Evolutionary conservation across 35 echinoderm and acorn worm species (phyloP), one percentile per base, ranked within the genome.

Genomic region (Acanthaster planci): DNA sequence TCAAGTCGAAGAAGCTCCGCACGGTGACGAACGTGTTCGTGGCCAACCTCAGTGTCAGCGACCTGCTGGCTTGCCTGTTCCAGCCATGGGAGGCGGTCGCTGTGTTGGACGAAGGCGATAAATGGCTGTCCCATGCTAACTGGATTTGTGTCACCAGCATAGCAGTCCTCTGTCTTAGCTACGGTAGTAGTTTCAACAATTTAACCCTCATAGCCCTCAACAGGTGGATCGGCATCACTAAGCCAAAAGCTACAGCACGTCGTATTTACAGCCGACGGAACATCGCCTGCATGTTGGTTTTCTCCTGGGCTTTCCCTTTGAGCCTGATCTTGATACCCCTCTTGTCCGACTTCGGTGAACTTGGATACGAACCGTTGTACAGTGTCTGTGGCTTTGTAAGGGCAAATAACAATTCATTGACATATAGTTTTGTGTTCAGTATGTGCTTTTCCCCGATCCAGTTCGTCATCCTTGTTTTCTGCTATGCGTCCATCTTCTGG

Each of bases 201-300:
- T 78, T 90, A 35, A 53, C 82, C 35, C n/a, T 84, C 15, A 90
- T 90, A 37, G 88, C 88, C 16, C 40, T 90, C 34, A 90, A 84
- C 51, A 12, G 77, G 21, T 51, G 37, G 77, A 38, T 79, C 18
- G 64, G 64, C 10, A 72, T 72, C 18, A 72, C 64, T 34, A 72
- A 72, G 23, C 30, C 64, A 38, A 80, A 17, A 88, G 52, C 17
- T 0, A 34, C 64, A 14, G 23, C 26, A 1, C 42, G 42, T 47
- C 42, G 42, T 12, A 47, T 47, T 12, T 47, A 47, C 42, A 47
- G 4, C 42, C 42, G 42, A 4, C 42, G 42, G 42, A 47, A 47
- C 42, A 47, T 47, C 42, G 42, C 42, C 42, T 47, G 4, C 42
- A 47, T 47, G 42, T 47, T 47, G 12, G 42, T 47, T 12, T 47